Evolutionary conservation across 2,113 vertebrate species (phyloP), one percentile per base, ranked within the genome.

Genomic region (Nannobrachium achirus): DNA sequence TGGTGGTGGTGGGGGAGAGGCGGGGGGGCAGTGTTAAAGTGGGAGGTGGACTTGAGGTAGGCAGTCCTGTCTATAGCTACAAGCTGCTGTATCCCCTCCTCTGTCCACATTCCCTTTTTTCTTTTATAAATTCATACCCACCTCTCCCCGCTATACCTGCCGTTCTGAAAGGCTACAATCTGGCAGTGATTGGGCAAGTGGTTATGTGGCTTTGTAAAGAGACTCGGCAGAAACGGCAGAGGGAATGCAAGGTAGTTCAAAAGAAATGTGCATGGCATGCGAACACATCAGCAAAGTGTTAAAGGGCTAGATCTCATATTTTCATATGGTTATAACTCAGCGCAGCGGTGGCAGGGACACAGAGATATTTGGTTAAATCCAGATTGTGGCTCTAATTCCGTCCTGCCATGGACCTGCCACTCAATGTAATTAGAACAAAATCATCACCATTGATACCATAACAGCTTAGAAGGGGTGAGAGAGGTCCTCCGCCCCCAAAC

Each of bases 371-470:
- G 59, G 49, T 65, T n/a, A 60, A 71, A 77, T 77, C 45, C 18
- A 66, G 66, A 56, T 40, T 38, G 45, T 39, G 25, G 33, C 68
- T 77, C 77, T 16, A 76, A 56, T 40, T 69, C 53, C 48, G 7
- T 63, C 19, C 57, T 56, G 71, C 42, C 69, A 5, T 63, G 63
- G 44, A 53, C 75, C 73, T 69, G 66, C 67, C 82, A 80, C 78
- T 79, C 75, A 78, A 65, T 10, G 73, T 84, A 82, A 89, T 84
- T 83, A 87, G 71, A 86, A 71, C 33, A 73, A 69, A n/a, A 52
- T 82, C 69, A 88, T 84, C 77, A 78, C 20, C 9, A 70, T 50
- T 86, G 79, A 81, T 86, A 79, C 76, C 56, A 65, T 73, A 33
- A 60, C 41, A 67, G 77, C 80, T 87, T 82, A 80, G 56, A 3